Evolutionary conservation across 2,888 invertebrate species (phyloP).

Genomic region (Scelioninae gen. 2): DNA sequence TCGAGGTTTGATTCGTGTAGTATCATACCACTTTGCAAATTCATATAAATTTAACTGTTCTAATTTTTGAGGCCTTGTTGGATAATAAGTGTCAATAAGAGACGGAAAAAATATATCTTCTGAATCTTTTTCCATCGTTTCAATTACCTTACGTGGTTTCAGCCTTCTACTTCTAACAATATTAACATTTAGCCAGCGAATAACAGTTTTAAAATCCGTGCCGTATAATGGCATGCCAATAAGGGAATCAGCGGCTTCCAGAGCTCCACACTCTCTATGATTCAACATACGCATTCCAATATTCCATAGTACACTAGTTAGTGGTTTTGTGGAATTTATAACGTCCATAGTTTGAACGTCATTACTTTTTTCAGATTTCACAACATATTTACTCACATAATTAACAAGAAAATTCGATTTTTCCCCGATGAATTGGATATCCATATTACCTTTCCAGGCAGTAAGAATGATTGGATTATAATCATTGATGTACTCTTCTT

Average conservation of each 20-base stretch:
- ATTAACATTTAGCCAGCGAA: conserved; percentile 66
- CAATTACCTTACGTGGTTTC: conserved; percentile 51
- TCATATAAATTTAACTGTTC: conserved; percentile 56
- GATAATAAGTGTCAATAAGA: conserved; percentile 63
- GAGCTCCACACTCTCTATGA: conserved; percentile 60
- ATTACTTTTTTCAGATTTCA: conserved; percentile 65
- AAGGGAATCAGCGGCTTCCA: conserved; percentile 49
- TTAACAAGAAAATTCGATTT: conserved; percentile 63
- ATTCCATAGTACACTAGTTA: conserved; percentile 60
- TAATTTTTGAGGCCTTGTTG: conserved; percentile 61
- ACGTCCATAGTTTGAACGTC: conserved; percentile 60
- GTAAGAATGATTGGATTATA: conserved; percentile 53
- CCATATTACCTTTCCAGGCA: conserved; percentile 67
- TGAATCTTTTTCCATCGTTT: conserved; percentile 60
- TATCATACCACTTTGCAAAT: conserved; percentile 56
- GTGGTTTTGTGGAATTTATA: conserved; percentile 65
- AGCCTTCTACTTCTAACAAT: conserved; percentile 49
- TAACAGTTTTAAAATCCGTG: conserved; percentile 46
- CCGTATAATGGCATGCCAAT: conserved; percentile 42
- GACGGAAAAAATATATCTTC: conserved; percentile 64
- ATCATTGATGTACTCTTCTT: background rate
- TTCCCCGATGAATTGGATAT: conserved; percentile 65
- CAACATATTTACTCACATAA: conserved; percentile 65
- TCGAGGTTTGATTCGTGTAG: conserved; percentile 36
- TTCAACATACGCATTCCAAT: conserved; percentile 40